phyloP scores from a whole-genome alignment of 1,140 invertebrate species.

The Latrodectus geometricus region DNA sequence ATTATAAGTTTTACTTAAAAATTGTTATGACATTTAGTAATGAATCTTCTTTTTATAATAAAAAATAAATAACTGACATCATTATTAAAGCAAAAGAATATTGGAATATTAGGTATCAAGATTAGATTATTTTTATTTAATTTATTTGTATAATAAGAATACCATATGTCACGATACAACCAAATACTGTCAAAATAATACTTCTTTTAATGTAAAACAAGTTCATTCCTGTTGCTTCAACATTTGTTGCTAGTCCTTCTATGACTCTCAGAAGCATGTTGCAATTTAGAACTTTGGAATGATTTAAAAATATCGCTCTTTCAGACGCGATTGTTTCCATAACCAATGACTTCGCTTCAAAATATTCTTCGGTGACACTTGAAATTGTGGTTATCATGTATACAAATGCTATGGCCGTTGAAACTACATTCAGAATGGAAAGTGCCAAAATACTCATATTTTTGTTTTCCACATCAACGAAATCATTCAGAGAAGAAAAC shows the following conservation, averaged over 20 bases:
- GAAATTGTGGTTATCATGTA: not conserved
- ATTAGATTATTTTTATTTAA: not conserved
- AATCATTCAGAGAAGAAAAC: not conserved
- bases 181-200: slow-evolving; percentile 9
- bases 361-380: not conserved
- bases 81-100: not conserved
- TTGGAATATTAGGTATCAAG: too few species aligned
- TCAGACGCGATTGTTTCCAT: not conserved
- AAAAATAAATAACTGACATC: not conserved
- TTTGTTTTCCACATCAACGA: not conserved
- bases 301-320: not conserved
- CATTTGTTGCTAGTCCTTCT: not conserved
- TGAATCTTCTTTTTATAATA: too few species aligned
- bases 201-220: slow-evolving; percentile 13
- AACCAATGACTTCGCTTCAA: not conserved
- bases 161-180: slow-evolving; percentile 19
- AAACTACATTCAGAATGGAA: not conserved
- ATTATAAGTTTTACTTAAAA: too few species aligned
- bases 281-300: too few species aligned
- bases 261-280: not conserved
- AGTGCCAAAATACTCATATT: not conserved
- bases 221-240: not conserved
- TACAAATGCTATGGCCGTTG: not conserved
- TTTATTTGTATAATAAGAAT: slow-evolving; percentile 15
- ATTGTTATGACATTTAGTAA: too few species aligned